phyloP scores from a whole-genome alignment of 1,140 invertebrate genomes.

The Elymnias hypermnestra region DNA sequence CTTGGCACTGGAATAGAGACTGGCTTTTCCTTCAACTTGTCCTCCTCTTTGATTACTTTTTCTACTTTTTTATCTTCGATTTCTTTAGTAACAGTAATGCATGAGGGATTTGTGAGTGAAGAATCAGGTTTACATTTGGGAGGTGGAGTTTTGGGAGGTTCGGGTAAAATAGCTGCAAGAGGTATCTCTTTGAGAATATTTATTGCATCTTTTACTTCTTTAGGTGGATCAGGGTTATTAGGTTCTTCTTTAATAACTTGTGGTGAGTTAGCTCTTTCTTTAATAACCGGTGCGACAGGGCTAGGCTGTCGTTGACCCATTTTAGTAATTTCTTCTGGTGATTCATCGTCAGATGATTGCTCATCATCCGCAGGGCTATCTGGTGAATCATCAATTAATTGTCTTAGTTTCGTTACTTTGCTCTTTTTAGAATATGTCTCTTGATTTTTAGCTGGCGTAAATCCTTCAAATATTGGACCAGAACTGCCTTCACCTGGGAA shows the following conservation, averaged over 20 bases:
- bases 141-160: slow-evolving; percentile 47
- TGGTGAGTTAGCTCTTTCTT: slow-evolving; percentile 32
- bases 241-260: slow-evolving; percentile 33
- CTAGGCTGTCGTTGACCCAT: slow-evolving; percentile 34
- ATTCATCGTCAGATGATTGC: slow-evolving; percentile 77
- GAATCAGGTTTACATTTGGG: slow-evolving; percentile 40
- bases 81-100: slow-evolving; percentile 22
- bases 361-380: slow-evolving; percentile 74
- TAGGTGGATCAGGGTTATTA: slow-evolving; percentile 19
- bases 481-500: slow-evolving; percentile 72
- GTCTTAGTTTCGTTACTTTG: slow-evolving; percentile 69
- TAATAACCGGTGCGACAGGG: slow-evolving; percentile 19
- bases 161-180: slow-evolving; percentile 32
- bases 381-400: slow-evolving; percentile 71
- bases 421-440: slow-evolving; percentile 74
- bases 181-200: slow-evolving; percentile 32
- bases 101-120: too few relatives aligned
- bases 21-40: slow-evolving; percentile 34
- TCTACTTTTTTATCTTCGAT: slow-evolving; percentile 21
- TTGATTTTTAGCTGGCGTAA: slow-evolving; percentile 73
- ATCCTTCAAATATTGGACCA: slow-evolving; percentile 71
- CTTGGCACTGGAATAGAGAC: slow-evolving; percentile 37
- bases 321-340: slow-evolving; percentile 69
- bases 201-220: slow-evolving; percentile 32
- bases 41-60: slow-evolving; percentile 28